Conservation (phyloP, 2,888 invertebrate genomes). For the Tineola bisselliella region DNA sequence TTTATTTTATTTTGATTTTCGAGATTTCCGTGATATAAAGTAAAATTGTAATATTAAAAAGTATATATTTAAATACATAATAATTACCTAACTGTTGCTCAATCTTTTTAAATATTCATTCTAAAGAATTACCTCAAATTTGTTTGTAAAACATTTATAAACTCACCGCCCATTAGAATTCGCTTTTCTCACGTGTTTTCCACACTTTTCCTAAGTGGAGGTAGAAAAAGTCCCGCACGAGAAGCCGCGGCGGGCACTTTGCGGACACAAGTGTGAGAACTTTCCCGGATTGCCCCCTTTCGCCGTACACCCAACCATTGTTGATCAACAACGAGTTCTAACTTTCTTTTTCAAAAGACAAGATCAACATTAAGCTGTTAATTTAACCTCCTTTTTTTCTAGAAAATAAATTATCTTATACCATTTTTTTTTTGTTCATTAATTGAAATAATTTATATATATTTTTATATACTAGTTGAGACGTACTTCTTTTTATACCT, state of each 20-base stretch:
- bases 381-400: neutral
- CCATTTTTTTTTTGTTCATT: too few relatives aligned
- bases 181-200: neutral
- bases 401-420: neutral
- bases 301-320: neutral
- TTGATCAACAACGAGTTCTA: neutral
- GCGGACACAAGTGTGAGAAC: constrained; percentile 30
- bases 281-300: constrained; percentile 16
- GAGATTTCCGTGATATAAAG: too few relatives aligned
- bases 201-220: constrained; percentile 26
- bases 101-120: too few relatives aligned
- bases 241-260: constrained; percentile 28
- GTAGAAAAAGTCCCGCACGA: constrained; percentile 27
- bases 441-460: too few relatives aligned
- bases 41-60: too few relatives aligned
- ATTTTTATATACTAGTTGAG: too few relatives aligned
- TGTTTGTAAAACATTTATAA: neutral
- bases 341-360: neutral
- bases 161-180: neutral
- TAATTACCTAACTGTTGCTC: too few relatives aligned
- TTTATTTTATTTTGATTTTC: too few relatives aligned
- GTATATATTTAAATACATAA: too few relatives aligned
- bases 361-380: neutral
- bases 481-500: too few relatives aligned
- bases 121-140: too few relatives aligned